These are phyloP conservation scores for Anniella stebbinsi DNA, from an alignment of 2,797 vertebrate species.

Conservation along the genomic window DNA sequence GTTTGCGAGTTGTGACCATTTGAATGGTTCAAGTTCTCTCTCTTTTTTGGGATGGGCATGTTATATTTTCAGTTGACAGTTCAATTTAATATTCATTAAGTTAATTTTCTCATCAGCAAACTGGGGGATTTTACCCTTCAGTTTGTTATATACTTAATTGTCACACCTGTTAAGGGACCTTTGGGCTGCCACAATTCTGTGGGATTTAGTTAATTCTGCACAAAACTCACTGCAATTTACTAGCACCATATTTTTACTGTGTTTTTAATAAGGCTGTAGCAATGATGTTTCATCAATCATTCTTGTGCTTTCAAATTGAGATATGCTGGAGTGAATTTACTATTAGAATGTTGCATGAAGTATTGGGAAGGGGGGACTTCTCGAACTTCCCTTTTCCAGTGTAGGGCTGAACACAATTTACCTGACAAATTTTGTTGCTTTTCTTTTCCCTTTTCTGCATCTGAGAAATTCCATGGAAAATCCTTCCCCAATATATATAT, in stretches of 20 bases:
- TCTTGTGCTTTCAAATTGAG: slow-evolving; percentile 36
- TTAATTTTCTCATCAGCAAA: slow-evolving; percentile 54
- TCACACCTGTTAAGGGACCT: slow-evolving; percentile 51
- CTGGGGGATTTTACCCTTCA: slow-evolving; percentile 45
- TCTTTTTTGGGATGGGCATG: background rate
- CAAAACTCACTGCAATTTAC: slow-evolving; percentile 15
- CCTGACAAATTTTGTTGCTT: background rate
- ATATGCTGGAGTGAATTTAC: slow-evolving; percentile 25
- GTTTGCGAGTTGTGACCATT: slow-evolving; percentile 42
- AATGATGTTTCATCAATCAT: slow-evolving; percentile 4
- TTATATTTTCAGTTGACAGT: slow-evolving; percentile 61
- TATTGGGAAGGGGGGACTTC: background rate
- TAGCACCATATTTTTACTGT: slow-evolving; percentile 16
- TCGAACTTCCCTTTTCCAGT: background rate
- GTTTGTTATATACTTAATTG: slow-evolving; percentile 56
- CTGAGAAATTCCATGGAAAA: background rate
- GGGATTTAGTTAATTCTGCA: slow-evolving; percentile 40
- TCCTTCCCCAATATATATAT: background rate
- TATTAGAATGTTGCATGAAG: background rate
- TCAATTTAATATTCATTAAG: slow-evolving; percentile 67
- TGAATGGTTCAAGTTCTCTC: slow-evolving; percentile 37
- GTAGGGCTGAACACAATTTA: background rate
- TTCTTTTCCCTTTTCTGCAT: background rate
- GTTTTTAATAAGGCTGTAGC: slow-evolving; percentile 41
- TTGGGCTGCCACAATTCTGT: slow-evolving; percentile 12